Base-by-base conservation (phyloP, 2,113 vertebrate genomes). In the Rhinichthys klamathensis region DNA sequence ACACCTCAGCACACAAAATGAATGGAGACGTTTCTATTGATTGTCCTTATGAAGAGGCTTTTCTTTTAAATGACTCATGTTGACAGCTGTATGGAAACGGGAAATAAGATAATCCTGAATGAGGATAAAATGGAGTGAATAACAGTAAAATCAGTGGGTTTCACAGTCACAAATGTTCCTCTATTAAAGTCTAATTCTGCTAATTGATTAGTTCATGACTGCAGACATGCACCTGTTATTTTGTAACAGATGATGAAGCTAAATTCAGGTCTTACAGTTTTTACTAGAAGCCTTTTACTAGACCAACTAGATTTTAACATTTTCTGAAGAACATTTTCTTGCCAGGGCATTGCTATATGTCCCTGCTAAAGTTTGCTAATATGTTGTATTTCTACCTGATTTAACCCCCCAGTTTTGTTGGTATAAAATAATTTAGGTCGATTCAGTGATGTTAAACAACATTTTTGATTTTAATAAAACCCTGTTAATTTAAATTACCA, bases 21-120 rank as follows among this genome's bases (percentile, higher is more conserved):
- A 87, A 81, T 30, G 16, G 60, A 41, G 79, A 88, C 25, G 49
- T 49, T 73, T 83, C 61, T 54, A 83, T 70, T 21, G 13, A 85
- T 76, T 54, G 54, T 61, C 44, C 4, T 72, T 63, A 30, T 23
- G 65, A 63, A 78, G 51, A 73, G 32, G 25, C 70, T 15, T 77
- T 75, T 80, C 72, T 82, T 51, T 25, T 76, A 76, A 44, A 69
- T 81, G 63, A 75, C 30, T 63, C 63, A 73, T n/a, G 30, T 73
- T 69, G 51, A 65, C 32, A 81, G 38, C 32, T 80, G 27, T 73
- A 51, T 73, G 15, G 8, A 46, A 41, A 73, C 13, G 12, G n/a
- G 38, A 82, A 86, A 86, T 82, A 3, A 80, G 54, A 44, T 16
- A 18, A 80, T 61, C 1, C 15, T 44, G 13, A 63, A 41, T 63